Base-by-base conservation (phyloP, 2,888 invertebrate genomes). In the Gnatocerus cornutus region DNA sequence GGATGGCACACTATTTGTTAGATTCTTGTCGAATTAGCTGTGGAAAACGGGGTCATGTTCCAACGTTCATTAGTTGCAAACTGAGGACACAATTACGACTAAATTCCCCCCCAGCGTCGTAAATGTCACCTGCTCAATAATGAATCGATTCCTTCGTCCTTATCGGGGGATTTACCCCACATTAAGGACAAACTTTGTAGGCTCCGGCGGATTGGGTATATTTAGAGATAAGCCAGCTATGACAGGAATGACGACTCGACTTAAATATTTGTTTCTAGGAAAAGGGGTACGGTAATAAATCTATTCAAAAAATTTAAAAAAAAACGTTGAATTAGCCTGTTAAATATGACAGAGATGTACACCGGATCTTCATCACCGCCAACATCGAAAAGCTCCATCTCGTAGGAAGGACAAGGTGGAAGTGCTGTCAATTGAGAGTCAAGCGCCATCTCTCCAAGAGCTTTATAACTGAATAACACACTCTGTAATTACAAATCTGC, bases 51-150 rank as follows among this genome's bases (percentile, higher is more conserved):
- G 10, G 12, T 37, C 53, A 21, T 21, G 16, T 33, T 45, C 27
- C 41, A 45, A 55, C 13, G 45, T 45, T 64, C 43, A 64, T 64
- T 64, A 53, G 64, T 30, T 43, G 43, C 43, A 53, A 64, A 64
- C 64, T 29, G 12, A 33, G 46, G 37, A 53, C 64, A 45, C 48
- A 50, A 61, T 61, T 61, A 61, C 61, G 10, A 5, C 27, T 10
- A 41, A 43, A 41, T 64, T 55, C 45, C 30, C 64, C 45, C 64
- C 29, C 43, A 64, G 53, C 64, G 37, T 45, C 55, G 46, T 64
- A 53, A 64, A 33, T 14, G 64, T 64, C 64, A 55, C 64, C 55
- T 55, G 52, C 50, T 48, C 61, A 61, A 62, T 62, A 52, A 29
- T 53, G 21, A 53, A 55, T 64, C 64, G 64, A 64, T 53, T 37